Evolutionary conservation across 2,888 invertebrate species (phyloP), one percentile per base, ranked within the genome.

Genomic region (Stenoptilia bipunctidactyla): DNA sequence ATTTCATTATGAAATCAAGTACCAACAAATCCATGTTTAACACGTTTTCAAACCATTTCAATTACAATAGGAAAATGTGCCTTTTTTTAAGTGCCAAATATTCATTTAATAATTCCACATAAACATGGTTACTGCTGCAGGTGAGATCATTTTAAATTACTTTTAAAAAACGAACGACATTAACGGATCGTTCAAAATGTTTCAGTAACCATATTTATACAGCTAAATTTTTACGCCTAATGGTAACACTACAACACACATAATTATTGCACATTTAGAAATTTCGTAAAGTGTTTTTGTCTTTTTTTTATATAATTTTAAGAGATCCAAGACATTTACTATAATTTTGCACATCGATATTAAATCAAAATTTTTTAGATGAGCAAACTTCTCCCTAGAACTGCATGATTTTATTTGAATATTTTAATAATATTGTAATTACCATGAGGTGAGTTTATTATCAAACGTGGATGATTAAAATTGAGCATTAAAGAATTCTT

Each of bases 221-320:
- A 25, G 25, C 25, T 25, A 25, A n/a, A 66, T 59, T 74, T 76
- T 76, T 77, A 82, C 70, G 76, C 82, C 80, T 82, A 82, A 82
- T 69, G 77, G 79, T 79, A 82, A 82, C 75, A 82, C 85, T 85
- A 84, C 83, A n/a, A 75, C 84, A 84, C 83, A 84, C 84, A 83
- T 76, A 82, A 76, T 83, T 84, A 84, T 84, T 79, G n/a, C n/a
- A n/a, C n/a, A n/a, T n/a, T n/a, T n/a, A n/a, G n/a, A n/a, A n/a
- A n/a, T n/a, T n/a, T n/a, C 68, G 66, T 80, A 80, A 83, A 80
- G 73, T 83, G 68, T 82, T 80, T 80, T 82, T 82, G 73, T 77
- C 72, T 80, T 83, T 82, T n/a, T n/a, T 73, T 79, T 77, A 75
- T 67, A 67, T 75, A 71, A 75, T 73, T 79, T 82, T 82, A 80